phyloP scores from a whole-genome alignment of 2,888 invertebrate genomes.

The Tiliacea citrago region DNA sequence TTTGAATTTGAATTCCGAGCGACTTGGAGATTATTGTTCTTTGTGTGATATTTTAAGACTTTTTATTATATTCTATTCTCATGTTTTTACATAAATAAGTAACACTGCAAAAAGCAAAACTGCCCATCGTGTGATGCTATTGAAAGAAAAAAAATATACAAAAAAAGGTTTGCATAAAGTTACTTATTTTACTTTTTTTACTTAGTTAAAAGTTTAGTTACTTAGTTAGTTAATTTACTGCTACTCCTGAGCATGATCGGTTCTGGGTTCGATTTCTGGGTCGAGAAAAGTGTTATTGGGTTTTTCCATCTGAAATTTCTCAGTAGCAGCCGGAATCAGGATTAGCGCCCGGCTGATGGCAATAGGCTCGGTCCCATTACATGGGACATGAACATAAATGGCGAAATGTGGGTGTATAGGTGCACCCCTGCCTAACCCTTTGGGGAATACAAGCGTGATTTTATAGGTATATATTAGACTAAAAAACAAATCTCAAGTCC shows the following conservation, averaged over 20 bases:
- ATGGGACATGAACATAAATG: neutral
- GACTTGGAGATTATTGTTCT: constrained; percentile 4
- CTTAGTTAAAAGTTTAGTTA: too few species aligned
- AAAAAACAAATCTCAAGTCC: neutral
- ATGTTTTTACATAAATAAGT: too few species aligned
- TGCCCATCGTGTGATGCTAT: neutral
- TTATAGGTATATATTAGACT: neutral
- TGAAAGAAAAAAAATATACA: too few species aligned
- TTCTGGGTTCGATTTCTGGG: neutral
- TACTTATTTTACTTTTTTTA: too few species aligned
- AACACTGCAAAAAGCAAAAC: neutral
- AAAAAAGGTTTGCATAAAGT: neutral
- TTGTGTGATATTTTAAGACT: neutral
- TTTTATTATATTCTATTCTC: too few species aligned
- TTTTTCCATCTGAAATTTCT: neutral
- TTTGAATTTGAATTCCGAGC: constrained; percentile 17
- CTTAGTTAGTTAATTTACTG: too few species aligned
- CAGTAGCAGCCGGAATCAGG: neutral
- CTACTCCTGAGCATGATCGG: neutral
- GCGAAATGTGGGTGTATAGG: neutral
- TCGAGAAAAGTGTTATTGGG: neutral
- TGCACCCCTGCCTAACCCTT: neutral
- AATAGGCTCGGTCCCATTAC: neutral
- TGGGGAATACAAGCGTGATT: neutral
- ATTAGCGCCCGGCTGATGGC: neutral